These are phyloP conservation scores for Sarcoramphus papa DNA, from an alignment of 2,797 vertebrate genomes.

Conservation along the genomic window DNA sequence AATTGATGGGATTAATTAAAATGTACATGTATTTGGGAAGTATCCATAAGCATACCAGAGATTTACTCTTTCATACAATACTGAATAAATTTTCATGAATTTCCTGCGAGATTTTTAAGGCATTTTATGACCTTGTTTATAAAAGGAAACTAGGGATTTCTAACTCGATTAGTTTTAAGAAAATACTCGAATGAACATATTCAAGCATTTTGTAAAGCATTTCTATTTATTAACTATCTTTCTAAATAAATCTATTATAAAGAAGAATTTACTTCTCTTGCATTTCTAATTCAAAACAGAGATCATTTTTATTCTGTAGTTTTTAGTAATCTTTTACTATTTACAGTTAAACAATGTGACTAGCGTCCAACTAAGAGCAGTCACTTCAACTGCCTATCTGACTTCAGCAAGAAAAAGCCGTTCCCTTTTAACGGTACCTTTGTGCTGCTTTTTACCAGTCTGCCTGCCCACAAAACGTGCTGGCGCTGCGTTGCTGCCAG, in stretches of 20 bases:
- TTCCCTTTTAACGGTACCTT: not conserved
- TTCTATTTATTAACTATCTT: not conserved
- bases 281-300: not conserved
- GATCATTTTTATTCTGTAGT: not conserved
- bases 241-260: not conserved
- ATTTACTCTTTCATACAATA: not conserved
- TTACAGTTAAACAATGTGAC: not conserved
- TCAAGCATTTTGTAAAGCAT: not conserved
- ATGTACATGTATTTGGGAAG: not conserved
- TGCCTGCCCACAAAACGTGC: fast-evolving
- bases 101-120: conserved; percentile 13
- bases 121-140: conserved; percentile 25
- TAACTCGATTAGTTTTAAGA: not conserved
- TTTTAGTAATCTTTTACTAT: not conserved
- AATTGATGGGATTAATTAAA: conserved; percentile 57
- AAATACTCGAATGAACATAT: not conserved
- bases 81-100: conserved; percentile 19
- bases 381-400: not conserved
- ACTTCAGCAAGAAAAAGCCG: not conserved
- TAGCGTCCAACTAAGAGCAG: not conserved
- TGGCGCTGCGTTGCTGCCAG: no score
- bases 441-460: not conserved
- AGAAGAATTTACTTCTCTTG: not conserved
- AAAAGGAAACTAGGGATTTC: not conserved
- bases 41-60: not conserved